A percentile compares a stretch with the other conserved stretches of the same genome.
Evolutionary conservation across 2,797 vertebrate genomes (phyloP).

Genomic region (Australoheros facetus): DNA sequence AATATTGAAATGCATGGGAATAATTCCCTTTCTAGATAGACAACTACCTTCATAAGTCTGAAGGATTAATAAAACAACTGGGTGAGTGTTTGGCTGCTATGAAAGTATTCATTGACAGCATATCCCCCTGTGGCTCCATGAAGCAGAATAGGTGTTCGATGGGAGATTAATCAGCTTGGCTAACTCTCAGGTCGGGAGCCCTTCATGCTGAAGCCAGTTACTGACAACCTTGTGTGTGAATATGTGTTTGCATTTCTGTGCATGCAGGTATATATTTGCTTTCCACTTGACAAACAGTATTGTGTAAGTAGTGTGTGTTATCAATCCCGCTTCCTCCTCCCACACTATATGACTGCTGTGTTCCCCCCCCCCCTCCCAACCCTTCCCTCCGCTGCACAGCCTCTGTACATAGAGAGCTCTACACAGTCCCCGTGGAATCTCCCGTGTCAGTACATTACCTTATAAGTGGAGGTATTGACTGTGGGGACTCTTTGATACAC

Average conservation of each 20-base stretch:
- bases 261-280: slow-evolving; percentile 41
- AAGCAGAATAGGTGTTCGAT: slow-evolving; percentile 61
- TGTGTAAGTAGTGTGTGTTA: slow-evolving; percentile 58
- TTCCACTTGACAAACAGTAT: slow-evolving; percentile 50
- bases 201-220: slow-evolving; percentile 40
- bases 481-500: slow-evolving; percentile 79
- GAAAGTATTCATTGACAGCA: slow-evolving; percentile 64
- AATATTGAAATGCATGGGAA: slow-evolving; percentile 76
- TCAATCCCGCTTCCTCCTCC: slow-evolving; percentile 63
- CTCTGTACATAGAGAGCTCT: slow-evolving; percentile 58
- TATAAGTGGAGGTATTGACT: slow-evolving; percentile 79
- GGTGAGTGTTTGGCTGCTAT: slow-evolving; percentile 59
- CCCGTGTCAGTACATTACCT: slow-evolving; percentile 76
- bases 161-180: slow-evolving; percentile 52
- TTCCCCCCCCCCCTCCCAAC: slow-evolving; percentile 43
- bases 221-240: slow-evolving; percentile 23
- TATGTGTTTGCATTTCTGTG: slow-evolving; percentile 30
- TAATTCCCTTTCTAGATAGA: slow-evolving; percentile 63
- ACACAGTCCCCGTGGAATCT: slow-evolving; percentile 70
- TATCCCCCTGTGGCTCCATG: slow-evolving; percentile 47
- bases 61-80: slow-evolving; percentile 70
- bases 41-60: slow-evolving; percentile 66
- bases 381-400: slow-evolving; percentile 60
- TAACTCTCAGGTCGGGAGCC: slow-evolving; percentile 47
- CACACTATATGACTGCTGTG: slow-evolving; percentile 63